Percentiles rank a stretch among this genome's conserved stretches.
These are phyloP conservation scores for Lepas anatifera DNA, from an alignment of 2,888 invertebrate genomes.

Conservation along the genomic window DNA sequence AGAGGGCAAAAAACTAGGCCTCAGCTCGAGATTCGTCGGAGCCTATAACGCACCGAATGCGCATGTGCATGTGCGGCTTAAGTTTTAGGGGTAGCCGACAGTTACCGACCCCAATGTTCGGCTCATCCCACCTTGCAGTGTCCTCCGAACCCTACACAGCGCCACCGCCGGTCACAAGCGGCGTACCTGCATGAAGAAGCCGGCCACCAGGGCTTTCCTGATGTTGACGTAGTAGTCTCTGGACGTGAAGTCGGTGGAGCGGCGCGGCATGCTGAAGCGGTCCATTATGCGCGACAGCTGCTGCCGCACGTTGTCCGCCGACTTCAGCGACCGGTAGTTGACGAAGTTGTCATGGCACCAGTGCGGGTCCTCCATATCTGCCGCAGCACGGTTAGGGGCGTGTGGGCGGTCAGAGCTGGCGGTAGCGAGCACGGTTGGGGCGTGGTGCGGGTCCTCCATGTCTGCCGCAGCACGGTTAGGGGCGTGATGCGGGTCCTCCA, in stretches of 20 bases:
- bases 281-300: conserved; percentile 99
- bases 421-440: too few species aligned
- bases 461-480: conserved; percentile 47
- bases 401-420: background rate
- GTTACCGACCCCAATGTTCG: too few species aligned
- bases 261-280: conserved; percentile 73
- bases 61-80: too few species aligned
- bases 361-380: conserved; percentile 94
- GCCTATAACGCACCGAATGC: too few species aligned
- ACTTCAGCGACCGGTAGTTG: conserved; percentile 94
- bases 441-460: conserved; percentile 91
- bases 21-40: too few species aligned
- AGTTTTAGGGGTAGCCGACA: too few species aligned
- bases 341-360: conserved; percentile 99
- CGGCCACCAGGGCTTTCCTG: conserved; percentile 92
- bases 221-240: conserved; percentile 99
- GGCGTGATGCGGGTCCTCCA: conserved; percentile 91
- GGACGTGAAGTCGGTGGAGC: conserved; percentile 95
- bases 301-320: conserved; percentile 94
- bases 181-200: conserved; percentile 97
- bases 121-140: too few species aligned
- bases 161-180: background rate
- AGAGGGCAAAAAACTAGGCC: too few species aligned
- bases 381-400: conserved; percentile 24
- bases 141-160: too few species aligned